Evolutionary conservation across 2,113 vertebrate genomes (phyloP), one percentile per base, ranked within the genome.

Genomic region (Chunga burmeisteri): DNA sequence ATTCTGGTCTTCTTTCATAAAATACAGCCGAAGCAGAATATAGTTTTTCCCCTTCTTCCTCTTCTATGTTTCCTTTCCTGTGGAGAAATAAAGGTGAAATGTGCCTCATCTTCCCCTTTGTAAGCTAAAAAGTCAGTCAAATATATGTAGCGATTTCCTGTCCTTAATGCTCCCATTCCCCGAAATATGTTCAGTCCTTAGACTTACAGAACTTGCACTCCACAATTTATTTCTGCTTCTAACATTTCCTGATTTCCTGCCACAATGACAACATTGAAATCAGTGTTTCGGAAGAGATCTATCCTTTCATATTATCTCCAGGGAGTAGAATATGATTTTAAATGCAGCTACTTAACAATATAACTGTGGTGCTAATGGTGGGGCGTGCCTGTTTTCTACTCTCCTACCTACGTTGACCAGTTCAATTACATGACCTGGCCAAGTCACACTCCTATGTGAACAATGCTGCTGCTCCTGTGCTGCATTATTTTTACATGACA

Each of bases 331-430:
- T 58, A 36, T 26, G 79, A 50, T 88, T 88, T 82, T 52, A 90
- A 82, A 59, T 63, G 40, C 53, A 88, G 18, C 29, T 36, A 11
- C 52, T 38, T 61, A 52, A 42, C 72, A 83, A 7, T 65, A 0
- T 29, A 81, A 47, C 81, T 73, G 59, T 81, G 84, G 67, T 85
- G 52, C 42, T 84, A 25, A 88, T 84, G 73, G 40, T 75, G 75
- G 86, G 96, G 92, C 3, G 95, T 87, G 95, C 58, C 94, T 94
- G 78, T 91, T 90, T 94, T 79, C 72, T 78, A 9, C 42, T 86
- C 36, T 62, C 42, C 68, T 85, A 2, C 62, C 53, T 75, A 63
- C 79, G 61, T 71, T 73, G 93, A 82, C 63, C 71, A 49, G 90
- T 85, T 86, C 66, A 85, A 81, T 84, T 68, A 36, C 1, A 0